These are phyloP conservation scores for Leucophenga montana DNA, from an alignment of 2,888 invertebrate genomes.

Conservation along the genomic window DNA sequence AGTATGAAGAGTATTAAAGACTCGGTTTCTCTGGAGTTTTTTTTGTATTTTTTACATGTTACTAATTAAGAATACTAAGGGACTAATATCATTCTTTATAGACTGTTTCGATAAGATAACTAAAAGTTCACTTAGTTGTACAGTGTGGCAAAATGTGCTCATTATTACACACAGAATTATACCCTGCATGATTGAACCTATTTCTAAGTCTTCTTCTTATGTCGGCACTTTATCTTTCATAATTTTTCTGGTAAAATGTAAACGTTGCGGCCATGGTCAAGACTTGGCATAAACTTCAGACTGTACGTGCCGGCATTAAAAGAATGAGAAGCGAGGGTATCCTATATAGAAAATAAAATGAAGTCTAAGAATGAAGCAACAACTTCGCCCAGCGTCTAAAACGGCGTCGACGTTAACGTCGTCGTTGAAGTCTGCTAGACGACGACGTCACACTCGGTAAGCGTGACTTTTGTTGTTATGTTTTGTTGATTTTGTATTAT, in stretches of 20 bases:
- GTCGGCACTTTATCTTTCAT: slow-evolving; percentile 6
- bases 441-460: slow-evolving; percentile 60
- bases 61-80: too few relatives aligned
- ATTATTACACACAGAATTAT: too few relatives aligned
- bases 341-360: not conserved
- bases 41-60: too few relatives aligned
- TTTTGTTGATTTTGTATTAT: slow-evolving; percentile 45
- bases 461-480: slow-evolving; percentile 61
- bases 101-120: too few relatives aligned
- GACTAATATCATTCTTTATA: too few relatives aligned
- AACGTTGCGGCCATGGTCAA: slow-evolving; percentile 24
- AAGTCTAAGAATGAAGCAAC: slow-evolving; percentile 5
- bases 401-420: slow-evolving; percentile 1
- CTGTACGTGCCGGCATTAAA: not conserved
- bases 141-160: too few relatives aligned
- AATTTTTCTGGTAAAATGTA: not conserved
- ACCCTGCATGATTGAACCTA: not conserved
- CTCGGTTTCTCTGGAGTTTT: too few relatives aligned
- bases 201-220: slow-evolving; percentile 16
- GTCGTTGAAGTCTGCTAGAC: slow-evolving; percentile 6
- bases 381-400: not conserved
- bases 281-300: slow-evolving; percentile 11
- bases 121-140: too few relatives aligned
- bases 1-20: too few relatives aligned
- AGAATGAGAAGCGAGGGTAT: not conserved